Evolutionary conservation across 2,888 invertebrate genomes (phyloP).

Genomic region (Chaetogeoica ovagalla): DNA sequence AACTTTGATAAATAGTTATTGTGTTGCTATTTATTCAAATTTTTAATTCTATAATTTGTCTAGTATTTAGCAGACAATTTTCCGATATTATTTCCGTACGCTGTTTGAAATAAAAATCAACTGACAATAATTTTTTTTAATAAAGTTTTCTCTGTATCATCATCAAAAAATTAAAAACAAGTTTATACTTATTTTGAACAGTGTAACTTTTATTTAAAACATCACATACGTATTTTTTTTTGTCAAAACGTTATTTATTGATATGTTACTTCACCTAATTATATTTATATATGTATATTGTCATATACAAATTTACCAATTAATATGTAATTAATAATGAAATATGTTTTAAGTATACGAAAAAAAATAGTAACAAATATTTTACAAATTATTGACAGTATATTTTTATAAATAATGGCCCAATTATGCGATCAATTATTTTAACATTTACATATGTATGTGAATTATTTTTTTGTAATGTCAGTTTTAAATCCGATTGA

Average conservation of each 20-base stretch:
- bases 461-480: background rate
- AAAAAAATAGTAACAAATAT: background rate
- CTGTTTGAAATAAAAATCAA: background rate
- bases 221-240: too few relatives aligned
- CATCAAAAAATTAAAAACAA: background rate
- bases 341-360: background rate
- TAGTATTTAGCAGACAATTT: background rate
- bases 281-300: background rate
- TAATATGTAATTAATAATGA: conserved; percentile 1
- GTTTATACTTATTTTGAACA: conserved; percentile 3
- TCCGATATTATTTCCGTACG: background rate
- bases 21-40: background rate
- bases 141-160: background rate
- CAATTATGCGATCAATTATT: too few relatives aligned
- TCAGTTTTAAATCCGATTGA: background rate
- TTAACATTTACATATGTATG: background rate
- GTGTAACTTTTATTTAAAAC: background rate
- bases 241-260: too few relatives aligned
- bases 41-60: background rate
- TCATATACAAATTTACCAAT: background rate
- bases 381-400: background rate
- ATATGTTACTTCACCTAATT: background rate
- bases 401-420: background rate
- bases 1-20: background rate
- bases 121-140: background rate